These are phyloP conservation scores for Panthera leo DNA, from an alignment of 2,113 vertebrate genomes.

Conservation along the genomic window DNA sequence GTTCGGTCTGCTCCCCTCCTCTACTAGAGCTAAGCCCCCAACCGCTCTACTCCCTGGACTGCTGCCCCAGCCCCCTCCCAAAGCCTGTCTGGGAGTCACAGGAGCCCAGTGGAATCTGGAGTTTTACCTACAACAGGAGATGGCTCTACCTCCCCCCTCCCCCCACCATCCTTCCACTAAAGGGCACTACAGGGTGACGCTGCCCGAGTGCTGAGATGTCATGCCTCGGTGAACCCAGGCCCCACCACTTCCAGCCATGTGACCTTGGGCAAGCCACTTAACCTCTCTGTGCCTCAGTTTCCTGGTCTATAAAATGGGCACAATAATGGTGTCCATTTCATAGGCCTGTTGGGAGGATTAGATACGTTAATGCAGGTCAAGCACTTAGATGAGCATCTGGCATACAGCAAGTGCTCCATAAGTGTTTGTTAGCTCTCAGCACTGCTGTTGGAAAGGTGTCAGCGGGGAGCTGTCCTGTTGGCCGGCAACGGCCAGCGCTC, in stretches of 20 bases:
- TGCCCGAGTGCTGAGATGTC: background rate
- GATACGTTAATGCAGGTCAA: background rate
- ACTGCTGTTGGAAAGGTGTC: background rate
- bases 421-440: constrained; percentile 45
- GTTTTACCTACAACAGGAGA: background rate
- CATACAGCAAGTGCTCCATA: background rate
- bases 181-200: background rate
- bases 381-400: background rate
- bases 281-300: constrained; percentile 58
- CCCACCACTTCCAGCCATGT: background rate
- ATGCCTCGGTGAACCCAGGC: background rate
- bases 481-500: background rate
- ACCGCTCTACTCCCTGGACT: background rate
- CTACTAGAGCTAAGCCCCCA: background rate
- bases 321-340: background rate
- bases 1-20: background rate
- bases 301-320: constrained; percentile 6
- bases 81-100: background rate
- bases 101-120: background rate
- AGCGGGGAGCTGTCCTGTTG: background rate
- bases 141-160: background rate
- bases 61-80: background rate
- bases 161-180: background rate
- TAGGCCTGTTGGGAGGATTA: background rate
- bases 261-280: background rate